Conservation (phyloP, 2,888 invertebrate species). For the Rotaria sp. region DNA sequence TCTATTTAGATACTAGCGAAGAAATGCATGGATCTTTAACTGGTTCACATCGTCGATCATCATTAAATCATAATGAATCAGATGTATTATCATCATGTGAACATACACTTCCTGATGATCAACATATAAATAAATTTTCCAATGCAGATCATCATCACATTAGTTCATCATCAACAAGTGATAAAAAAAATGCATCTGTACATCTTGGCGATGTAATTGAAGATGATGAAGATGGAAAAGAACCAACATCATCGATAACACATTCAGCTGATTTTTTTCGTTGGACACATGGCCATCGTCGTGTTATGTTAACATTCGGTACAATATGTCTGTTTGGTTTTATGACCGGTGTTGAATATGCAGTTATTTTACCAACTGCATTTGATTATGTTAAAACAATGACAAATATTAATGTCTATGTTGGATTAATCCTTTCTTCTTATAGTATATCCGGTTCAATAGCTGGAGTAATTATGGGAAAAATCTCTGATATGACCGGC, state of each 20-base stretch:
- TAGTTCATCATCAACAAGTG: neutral
- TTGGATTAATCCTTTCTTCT: conserved; percentile 55
- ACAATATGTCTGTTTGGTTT: conserved; percentile 48
- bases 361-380: conserved; percentile 57
- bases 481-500: conserved; percentile 49
- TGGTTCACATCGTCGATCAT: conserved; percentile 4
- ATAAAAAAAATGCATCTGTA: neutral
- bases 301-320: neutral
- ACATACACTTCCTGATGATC: neutral
- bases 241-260: neutral
- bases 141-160: neutral
- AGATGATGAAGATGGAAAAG: neutral
- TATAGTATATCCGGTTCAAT: conserved; percentile 55
- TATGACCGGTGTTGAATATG: conserved; percentile 56
- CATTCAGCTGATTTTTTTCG: conserved; percentile 5
- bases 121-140: neutral
- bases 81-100: neutral
- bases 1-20: neutral
- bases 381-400: conserved; percentile 46
- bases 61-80: neutral
- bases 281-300: conserved; percentile 6
- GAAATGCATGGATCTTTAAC: neutral
- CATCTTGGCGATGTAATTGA: neutral
- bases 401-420: conserved; percentile 45
- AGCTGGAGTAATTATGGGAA: conserved; percentile 41